Percentiles rank a stretch among this genome's conserved stretches.
These are phyloP conservation scores for Brenthis ino DNA, from an alignment of 2,888 invertebrate genomes.

Conservation along the genomic window DNA sequence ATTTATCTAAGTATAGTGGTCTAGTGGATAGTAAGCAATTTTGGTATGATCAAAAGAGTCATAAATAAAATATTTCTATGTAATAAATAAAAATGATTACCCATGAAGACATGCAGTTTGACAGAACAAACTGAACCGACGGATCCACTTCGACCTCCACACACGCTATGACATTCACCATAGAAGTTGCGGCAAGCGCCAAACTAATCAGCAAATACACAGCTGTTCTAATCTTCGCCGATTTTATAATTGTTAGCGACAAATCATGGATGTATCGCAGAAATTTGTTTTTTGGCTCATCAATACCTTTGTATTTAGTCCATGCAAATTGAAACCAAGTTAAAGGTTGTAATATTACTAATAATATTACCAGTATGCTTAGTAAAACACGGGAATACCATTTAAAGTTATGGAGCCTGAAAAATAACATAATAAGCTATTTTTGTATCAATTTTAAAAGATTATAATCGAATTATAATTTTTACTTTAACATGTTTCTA, in stretches of 20 bases:
- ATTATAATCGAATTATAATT: no score
- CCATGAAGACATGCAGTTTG: conserved; percentile 79
- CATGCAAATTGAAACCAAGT: conserved; percentile 90
- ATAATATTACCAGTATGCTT: conserved; percentile 48
- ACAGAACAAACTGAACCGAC: conserved; percentile 54
- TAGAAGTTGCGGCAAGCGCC: conserved; percentile 84
- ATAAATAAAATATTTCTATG: background rate
- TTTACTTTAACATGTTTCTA: no score
- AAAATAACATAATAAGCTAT: conserved; percentile 35
- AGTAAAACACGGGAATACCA: conserved; percentile 64
- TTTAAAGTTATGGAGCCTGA: conserved; percentile 59
- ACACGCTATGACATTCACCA: conserved; percentile 84
- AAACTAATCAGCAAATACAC: conserved; percentile 86
- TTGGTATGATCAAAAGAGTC: no score
- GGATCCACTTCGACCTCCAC: conserved; percentile 54
- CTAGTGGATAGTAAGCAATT: no score
- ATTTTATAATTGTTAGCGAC: conserved; percentile 84
- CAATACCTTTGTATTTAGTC: conserved; percentile 76
- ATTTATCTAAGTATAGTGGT: no score
- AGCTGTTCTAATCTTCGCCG: conserved; percentile 82
- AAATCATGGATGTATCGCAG: conserved; percentile 83
- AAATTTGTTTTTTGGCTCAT: conserved; percentile 78
- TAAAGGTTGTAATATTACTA: conserved; percentile 84
- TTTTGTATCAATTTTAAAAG: no score
- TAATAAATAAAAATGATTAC: conserved; percentile 56